Base-by-base conservation (phyloP, 1,140 invertebrate species). In the Sarcophaga peregrina region DNA sequence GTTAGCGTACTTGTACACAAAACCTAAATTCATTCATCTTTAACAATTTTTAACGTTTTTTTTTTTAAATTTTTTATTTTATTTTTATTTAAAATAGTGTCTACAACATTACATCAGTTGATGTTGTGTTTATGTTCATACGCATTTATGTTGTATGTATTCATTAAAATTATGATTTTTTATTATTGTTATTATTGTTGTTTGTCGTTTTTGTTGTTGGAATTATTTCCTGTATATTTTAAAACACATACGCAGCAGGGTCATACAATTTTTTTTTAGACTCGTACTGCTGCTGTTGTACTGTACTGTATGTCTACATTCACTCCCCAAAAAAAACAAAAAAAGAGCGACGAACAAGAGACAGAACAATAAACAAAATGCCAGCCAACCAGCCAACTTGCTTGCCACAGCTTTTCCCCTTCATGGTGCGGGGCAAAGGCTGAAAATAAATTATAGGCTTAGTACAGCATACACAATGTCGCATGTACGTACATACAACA, bases 151-250 rank as follows among this genome's bases (percentile, higher is more conserved):
- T 68, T 52, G 13, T 10, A 52, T 8, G 20, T 68, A 37, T 68
- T 20, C 62, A 68, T 68, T 68, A 68, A 68, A 20, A 20, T 25
- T 20, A 68, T 68, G 62, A 68, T 68, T 37, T 37, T 37, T n/a
- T n/a, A n/a, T n/a, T 37, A 37, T 37, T 37, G 4, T 37, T 37
- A 37, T 37, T 25, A 68, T 17, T 68, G 7, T 68, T 20, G 58
- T 20, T 37, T 37, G 25, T 37, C 1, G 25, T 37, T 37, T 62
- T 10, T 78, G 48, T 78, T 78, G 75, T 78, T 78, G 75, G 52
- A 52, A 78, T 78, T 78, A n/a, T 50, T 78, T 78, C 48, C 75
- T 78, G 75, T 78, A 78, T 78, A 78, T 78, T 78, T 78, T 47
- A 78, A 17, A 78, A 78, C 25, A 20, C 13, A 72, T 25, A 72